These are phyloP conservation scores for Echinarachnius parma DNA, from an alignment of 53 echinoderm and acorn worm species.

Conservation along the genomic window DNA sequence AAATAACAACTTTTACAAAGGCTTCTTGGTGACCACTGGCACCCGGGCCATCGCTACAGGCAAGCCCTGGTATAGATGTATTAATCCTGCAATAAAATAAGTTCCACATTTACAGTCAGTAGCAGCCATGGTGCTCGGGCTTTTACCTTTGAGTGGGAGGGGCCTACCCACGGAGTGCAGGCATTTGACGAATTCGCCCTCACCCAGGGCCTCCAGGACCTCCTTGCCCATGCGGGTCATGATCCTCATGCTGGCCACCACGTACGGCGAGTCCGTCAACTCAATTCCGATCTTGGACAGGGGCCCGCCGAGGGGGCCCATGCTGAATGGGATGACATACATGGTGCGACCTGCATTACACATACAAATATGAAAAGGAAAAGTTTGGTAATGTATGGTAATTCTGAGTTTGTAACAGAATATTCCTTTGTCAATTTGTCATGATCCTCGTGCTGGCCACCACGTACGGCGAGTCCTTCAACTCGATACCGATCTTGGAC, in stretches of 20 bases:
- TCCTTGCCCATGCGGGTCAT: constrained; percentile 93
- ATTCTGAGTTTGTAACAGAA: no score
- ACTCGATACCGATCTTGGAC: constrained; percentile 88
- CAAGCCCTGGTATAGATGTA: no score
- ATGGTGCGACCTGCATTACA: constrained; percentile 92
- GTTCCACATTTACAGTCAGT: no score
- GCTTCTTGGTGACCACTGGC: no score
- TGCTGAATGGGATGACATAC: constrained; percentile 97
- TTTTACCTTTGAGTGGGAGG: constrained; percentile 87
- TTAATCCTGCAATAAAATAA: no score
- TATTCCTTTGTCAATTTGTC: no score
- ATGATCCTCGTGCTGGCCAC: constrained; percentile 93
- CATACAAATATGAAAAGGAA: no score
- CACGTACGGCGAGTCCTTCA: constrained; percentile 90
- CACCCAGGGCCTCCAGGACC: constrained; percentile 75
- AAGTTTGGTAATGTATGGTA: no score
- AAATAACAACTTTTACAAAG: no score
- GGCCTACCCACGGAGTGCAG: constrained; percentile 92
- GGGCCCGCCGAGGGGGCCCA: constrained; percentile 91
- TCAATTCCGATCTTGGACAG: constrained; percentile 92
- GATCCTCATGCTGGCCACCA: constrained; percentile 89
- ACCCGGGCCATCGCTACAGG: no score
- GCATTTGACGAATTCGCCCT: constrained; percentile 87
- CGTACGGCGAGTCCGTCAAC: constrained; percentile 89
- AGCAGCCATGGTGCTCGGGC: no score